Conservation (phyloP, 2,797 vertebrate species). For the Mus caroli region DNA sequence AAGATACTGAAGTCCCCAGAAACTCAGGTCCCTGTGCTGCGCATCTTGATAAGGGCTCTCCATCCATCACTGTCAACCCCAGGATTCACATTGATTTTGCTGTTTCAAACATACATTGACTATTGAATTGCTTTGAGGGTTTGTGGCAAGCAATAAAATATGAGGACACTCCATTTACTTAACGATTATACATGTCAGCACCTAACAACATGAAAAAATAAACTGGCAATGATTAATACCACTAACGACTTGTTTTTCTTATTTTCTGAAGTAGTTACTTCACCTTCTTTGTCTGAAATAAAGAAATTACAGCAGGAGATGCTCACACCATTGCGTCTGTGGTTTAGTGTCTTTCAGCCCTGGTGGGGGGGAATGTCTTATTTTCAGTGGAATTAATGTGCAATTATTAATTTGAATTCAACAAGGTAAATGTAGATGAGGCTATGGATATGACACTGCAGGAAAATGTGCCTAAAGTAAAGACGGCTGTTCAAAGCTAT, state of each 20-base stretch:
- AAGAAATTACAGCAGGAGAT: constrained; percentile 74
- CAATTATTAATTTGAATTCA: constrained; percentile 32
- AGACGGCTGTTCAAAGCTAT: neutral
- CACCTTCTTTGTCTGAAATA: constrained; percentile 83
- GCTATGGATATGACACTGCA: neutral
- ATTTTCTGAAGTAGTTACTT: constrained; percentile 73
- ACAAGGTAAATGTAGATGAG: neutral
- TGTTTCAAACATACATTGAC: constrained; percentile 75
- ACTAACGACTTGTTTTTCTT: constrained; percentile 72
- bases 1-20: neutral
- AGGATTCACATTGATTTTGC: constrained; percentile 40
- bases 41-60: neutral
- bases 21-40: neutral
- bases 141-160: constrained; percentile 74
- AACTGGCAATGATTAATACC: constrained; percentile 73
- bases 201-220: constrained; percentile 71
- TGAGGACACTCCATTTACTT: constrained; percentile 76
- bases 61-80: constrained; percentile 18
- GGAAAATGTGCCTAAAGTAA: neutral
- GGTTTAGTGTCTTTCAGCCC: constrained; percentile 32
- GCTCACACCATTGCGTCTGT: constrained; percentile 66
- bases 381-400: constrained; percentile 54
- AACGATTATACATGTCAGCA: constrained; percentile 82
- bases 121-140: constrained; percentile 73
- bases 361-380: constrained; percentile 61